phyloP scores from a whole-genome alignment of 2,797 vertebrate species.

The Tarsius wallacei region DNA sequence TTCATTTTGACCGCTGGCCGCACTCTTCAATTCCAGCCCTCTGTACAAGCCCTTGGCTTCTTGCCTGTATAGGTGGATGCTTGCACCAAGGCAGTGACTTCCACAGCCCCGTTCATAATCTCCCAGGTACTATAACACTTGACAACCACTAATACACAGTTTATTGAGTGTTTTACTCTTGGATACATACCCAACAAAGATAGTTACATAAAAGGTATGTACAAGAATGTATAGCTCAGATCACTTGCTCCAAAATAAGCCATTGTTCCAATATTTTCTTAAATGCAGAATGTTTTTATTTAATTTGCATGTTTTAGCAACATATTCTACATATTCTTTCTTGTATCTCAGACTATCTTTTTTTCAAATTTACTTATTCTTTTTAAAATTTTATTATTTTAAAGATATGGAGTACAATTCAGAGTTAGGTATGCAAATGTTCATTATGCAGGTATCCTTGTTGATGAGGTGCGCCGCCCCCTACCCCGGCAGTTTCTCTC shows the following conservation, averaged over 20 bases:
- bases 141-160: background rate
- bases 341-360: background rate
- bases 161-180: background rate
- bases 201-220: background rate
- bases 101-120: background rate
- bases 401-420: too few relatives aligned
- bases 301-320: background rate
- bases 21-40: background rate
- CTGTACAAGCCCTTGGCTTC: background rate
- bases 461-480: too few relatives aligned
- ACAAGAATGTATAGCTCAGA: background rate
- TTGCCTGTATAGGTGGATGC: background rate
- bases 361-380: too few relatives aligned
- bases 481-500: too few relatives aligned
- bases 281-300: background rate
- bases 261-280: background rate
- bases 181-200: background rate
- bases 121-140: background rate
- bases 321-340: background rate
- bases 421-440: too few relatives aligned
- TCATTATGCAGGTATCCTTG: too few relatives aligned
- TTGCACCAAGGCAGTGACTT: background rate
- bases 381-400: too few relatives aligned
- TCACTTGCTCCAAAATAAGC: background rate
- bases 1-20: background rate